A percentile compares a stretch with the other conserved stretches of the same genome.
phyloP scores from a whole-genome alignment of 2,888 invertebrate genomes.

The Leptodirus hochenwartii region DNA sequence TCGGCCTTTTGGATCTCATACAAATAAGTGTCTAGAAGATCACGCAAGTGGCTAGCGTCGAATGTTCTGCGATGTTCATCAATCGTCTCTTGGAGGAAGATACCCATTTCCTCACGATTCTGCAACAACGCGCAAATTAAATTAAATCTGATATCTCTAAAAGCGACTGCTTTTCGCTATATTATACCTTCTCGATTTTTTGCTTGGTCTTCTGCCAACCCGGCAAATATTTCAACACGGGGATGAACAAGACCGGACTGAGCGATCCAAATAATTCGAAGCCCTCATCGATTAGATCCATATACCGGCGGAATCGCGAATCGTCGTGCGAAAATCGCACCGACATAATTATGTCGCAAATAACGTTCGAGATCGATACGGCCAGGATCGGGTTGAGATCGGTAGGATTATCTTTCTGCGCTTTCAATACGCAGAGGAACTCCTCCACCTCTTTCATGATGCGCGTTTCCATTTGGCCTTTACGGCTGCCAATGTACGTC shows the following conservation, averaged over 20 bases:
- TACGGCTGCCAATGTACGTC: constrained; percentile 66
- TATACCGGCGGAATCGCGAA: constrained; percentile 56
- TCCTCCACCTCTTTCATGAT: constrained; percentile 70
- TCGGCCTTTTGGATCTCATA: constrained; percentile 71
- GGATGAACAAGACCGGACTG: constrained; percentile 68
- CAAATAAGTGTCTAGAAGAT: constrained; percentile 73
- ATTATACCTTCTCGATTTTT: constrained; percentile 33
- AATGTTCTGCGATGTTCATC: constrained; percentile 64
- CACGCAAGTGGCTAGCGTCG: constrained; percentile 55
- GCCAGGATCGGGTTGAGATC: constrained; percentile 61
- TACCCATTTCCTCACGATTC: constrained; percentile 72
- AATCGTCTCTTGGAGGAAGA: constrained; percentile 67
- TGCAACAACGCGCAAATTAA: too few relatives aligned
- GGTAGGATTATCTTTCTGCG: constrained; percentile 45
- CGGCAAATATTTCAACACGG: constrained; percentile 48
- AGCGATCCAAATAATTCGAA: constrained; percentile 74
- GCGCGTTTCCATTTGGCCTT: constrained; percentile 64
- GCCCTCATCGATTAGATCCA: constrained; percentile 78
- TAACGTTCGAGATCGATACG: constrained; percentile 74
- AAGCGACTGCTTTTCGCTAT: constrained; percentile 4
- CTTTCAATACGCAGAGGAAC: constrained; percentile 45
- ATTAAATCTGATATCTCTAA: constrained; percentile 1
- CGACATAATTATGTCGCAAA: constrained; percentile 81
- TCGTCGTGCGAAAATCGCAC: constrained; percentile 67
- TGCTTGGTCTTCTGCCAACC: constrained; percentile 30